Conservation (phyloP, 37 sponge, comb jelly and placozoan genomes). For the Ianthella basta region DNA sequence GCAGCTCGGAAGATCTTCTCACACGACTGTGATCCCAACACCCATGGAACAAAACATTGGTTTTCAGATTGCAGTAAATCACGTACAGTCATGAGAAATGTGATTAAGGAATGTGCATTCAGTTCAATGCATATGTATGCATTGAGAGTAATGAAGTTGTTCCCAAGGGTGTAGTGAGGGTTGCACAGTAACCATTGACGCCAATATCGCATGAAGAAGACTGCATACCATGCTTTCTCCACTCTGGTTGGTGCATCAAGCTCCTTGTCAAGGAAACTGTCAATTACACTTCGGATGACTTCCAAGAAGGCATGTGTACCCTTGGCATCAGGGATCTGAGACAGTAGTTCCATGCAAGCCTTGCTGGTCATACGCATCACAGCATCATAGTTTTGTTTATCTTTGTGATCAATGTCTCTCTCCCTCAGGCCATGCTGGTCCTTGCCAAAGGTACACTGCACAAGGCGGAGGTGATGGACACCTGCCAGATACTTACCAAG, state of each 20-base stretch:
- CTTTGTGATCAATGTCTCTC: constrained; percentile 49
- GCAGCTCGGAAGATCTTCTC: constrained; percentile 56
- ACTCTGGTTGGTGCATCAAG: background rate
- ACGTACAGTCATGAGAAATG: too few relatives aligned
- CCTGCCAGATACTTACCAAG: constrained; percentile 28
- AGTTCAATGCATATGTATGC: constrained; percentile 35
- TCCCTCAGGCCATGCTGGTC: constrained; percentile 38
- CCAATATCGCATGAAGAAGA: constrained; percentile 48
- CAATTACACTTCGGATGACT: constrained; percentile 4
- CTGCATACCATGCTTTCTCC: constrained; percentile 35
- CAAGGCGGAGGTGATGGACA: constrained; percentile 10
- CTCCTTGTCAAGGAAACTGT: constrained; percentile 30
- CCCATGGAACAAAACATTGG: constrained; percentile 53
- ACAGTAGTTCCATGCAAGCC: background rate
- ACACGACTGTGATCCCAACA: constrained; percentile 67
- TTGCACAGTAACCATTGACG: constrained; percentile 21
- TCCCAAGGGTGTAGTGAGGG: background rate
- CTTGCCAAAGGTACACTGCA: constrained; percentile 16
- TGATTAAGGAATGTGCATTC: constrained; percentile 22
- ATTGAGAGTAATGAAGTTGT: constrained; percentile 31
- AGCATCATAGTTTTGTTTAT: constrained; percentile 39
- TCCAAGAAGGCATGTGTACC: constrained; percentile 29
- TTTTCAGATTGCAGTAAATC: background rate
- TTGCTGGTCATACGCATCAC: constrained; percentile 5
- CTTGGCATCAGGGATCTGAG: constrained; percentile 17